A percentile compares a stretch with the other conserved stretches of the same genome.
Evolutionary conservation across 2,888 invertebrate species (phyloP).

Genomic region (Erpobdella octoculata): DNA sequence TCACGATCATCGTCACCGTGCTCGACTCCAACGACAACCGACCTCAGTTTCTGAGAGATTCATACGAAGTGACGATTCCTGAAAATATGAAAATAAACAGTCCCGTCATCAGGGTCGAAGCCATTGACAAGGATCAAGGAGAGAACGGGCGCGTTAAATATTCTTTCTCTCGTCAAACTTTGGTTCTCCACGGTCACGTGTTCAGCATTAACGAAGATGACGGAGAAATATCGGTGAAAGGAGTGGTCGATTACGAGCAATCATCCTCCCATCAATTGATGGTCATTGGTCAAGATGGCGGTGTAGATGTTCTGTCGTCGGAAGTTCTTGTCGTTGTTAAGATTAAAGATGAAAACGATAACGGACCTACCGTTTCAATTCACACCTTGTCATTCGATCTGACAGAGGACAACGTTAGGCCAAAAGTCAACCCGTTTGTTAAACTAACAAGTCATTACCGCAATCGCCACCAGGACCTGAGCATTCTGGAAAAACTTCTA

Average conservation of each 20-base stretch:
- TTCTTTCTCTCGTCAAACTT: conserved; percentile 35
- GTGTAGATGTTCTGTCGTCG: conserved; percentile 34
- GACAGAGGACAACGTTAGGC: conserved; percentile 20
- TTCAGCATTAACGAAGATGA: conserved; percentile 33
- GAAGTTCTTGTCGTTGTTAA: conserved; percentile 33
- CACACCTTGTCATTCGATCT: conserved; percentile 33
- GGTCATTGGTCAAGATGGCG: conserved; percentile 35
- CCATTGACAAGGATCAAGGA: conserved; percentile 36
- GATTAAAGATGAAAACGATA: conserved; percentile 37
- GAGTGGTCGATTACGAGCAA: conserved; percentile 35
- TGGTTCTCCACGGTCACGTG: conserved; percentile 32
- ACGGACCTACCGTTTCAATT: conserved; percentile 34
- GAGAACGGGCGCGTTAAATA: conserved; percentile 36
- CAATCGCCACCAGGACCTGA: neutral
- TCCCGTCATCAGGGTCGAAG: conserved; percentile 32
- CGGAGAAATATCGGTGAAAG: conserved; percentile 34
- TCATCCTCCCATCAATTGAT: conserved; percentile 32
- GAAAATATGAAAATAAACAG: conserved; percentile 33
- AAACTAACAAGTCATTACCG: neutral
- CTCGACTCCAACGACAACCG: conserved; percentile 37
- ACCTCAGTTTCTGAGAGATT: conserved; percentile 33
- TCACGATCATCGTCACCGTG: conserved; percentile 32
- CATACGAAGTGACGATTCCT: conserved; percentile 33
- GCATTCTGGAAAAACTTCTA: neutral
- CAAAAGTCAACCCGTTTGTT: neutral